phyloP scores from a whole-genome alignment of 2,797 vertebrate species.

The Hydrophis major region DNA sequence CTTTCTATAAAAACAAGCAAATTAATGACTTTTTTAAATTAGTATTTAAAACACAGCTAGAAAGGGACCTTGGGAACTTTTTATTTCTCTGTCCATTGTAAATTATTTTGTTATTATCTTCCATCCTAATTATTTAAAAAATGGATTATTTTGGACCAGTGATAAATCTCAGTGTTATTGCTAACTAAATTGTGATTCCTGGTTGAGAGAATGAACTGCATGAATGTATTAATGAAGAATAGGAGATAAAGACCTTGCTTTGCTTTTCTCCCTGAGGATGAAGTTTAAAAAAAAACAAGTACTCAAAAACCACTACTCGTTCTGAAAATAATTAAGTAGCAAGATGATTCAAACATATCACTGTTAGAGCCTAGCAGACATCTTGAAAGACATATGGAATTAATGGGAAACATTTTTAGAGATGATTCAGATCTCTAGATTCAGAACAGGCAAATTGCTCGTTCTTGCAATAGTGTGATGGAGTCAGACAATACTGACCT shows the following conservation, averaged over 20 bases:
- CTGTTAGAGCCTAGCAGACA: background rate
- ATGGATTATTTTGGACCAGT: slow-evolving; percentile 21
- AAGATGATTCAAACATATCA: background rate
- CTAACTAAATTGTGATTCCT: slow-evolving; percentile 30
- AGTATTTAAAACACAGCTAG: background rate
- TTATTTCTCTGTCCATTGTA: background rate
- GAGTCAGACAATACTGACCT: background rate
- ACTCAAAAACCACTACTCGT: background rate
- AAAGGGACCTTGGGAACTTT: background rate
- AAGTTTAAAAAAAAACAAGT: background rate
- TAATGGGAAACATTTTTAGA: background rate
- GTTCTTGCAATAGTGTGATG: background rate
- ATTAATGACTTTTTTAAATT: slow-evolving; percentile 3
- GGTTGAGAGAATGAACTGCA: slow-evolving; percentile 11
- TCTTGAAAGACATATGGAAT: background rate
- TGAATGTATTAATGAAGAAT: slow-evolving; percentile 36
- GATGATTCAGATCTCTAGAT: background rate
- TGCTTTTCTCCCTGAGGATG: slow-evolving; percentile 3
- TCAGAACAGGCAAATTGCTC: background rate
- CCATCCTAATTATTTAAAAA: background rate
- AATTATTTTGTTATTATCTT: background rate
- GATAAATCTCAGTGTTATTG: slow-evolving; percentile 17
- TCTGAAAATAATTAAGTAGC: background rate
- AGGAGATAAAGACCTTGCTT: background rate
- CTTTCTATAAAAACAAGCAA: background rate